Conservation (phyloP, 2,113 vertebrate species). For the Oceanites oceanicus region DNA sequence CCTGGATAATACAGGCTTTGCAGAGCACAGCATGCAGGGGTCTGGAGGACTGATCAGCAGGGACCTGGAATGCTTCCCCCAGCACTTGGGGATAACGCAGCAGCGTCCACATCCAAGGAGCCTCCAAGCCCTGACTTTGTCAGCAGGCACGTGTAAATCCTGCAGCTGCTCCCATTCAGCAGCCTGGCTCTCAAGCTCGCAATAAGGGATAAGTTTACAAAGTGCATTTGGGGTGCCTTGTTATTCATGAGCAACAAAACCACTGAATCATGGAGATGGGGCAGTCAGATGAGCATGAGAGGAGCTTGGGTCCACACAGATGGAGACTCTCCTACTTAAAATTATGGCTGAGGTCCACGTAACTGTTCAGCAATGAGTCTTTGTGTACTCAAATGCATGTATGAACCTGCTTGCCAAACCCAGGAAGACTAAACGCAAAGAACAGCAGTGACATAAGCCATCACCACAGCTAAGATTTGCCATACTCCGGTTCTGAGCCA, state of each 20-base stretch:
- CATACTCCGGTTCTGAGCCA: neutral
- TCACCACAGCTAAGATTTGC: neutral
- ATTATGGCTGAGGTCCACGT: neutral
- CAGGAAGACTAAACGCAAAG: neutral
- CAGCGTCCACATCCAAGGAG: neutral
- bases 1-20: neutral
- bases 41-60: neutral
- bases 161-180: neutral
- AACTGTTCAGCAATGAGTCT: rapidly evolving
- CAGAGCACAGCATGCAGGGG: neutral
- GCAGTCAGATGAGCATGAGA: neutral
- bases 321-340: neutral
- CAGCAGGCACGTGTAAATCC: neutral
- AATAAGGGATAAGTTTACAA: neutral
- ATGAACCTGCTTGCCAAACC: neutral
- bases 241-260: neutral
- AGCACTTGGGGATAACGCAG: neutral
- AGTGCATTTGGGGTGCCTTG: neutral
- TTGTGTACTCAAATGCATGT: neutral
- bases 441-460: neutral
- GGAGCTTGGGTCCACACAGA: neutral
- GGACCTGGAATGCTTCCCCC: neutral
- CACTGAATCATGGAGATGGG: neutral
- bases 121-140: neutral
- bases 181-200: neutral